Evolutionary conservation across 2,888 invertebrate species (phyloP), one percentile per base, ranked within the genome.

Genomic region (Phoenoteleia sp.): DNA sequence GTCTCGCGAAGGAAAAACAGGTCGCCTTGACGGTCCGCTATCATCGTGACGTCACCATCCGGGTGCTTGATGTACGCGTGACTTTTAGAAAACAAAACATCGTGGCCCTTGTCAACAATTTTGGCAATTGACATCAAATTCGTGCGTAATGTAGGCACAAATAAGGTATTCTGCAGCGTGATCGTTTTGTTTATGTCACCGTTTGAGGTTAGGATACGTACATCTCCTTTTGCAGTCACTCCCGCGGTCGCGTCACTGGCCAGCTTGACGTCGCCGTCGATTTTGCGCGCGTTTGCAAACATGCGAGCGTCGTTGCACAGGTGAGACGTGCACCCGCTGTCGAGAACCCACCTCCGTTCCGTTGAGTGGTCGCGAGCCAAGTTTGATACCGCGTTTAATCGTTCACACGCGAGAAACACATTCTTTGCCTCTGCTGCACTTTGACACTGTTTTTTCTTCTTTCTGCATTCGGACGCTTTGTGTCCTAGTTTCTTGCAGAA

Each of bases 291-390:
- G 49, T 47, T 54, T 5, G 13, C 11, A 9, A 76, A 76, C 0
- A 29, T 45, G 13, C 47, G 9, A 33, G 23, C 21, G 47, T 84
- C 19, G 3, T 56, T 58, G 15, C 85, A 87, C 13, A 87, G 7
- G 7, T 86, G 86, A 0, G 86, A 84, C 0, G 69, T 86, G 64
- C 83, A 81, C 7, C 83, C 86, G 9, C 66, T 71, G 42, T 82
- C 82, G 2, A 85, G 5, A 39, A n/a, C n/a, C n/a, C 80, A 64
- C 58, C 67, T 47, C 21, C 3, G n/a, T n/a, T n/a, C n/a, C n/a
- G n/a, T n/a, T n/a, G n/a, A n/a, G n/a, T n/a, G n/a, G n/a, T n/a
- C n/a, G n/a, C n/a, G n/a, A n/a, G n/a, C n/a, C n/a, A n/a, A n/a
- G n/a, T n/a, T n/a, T n/a, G n/a, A n/a, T n/a, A n/a, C n/a, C n/a